Conservation (phyloP, 1,140 invertebrate genomes). For the Orchesella cincta region DNA sequence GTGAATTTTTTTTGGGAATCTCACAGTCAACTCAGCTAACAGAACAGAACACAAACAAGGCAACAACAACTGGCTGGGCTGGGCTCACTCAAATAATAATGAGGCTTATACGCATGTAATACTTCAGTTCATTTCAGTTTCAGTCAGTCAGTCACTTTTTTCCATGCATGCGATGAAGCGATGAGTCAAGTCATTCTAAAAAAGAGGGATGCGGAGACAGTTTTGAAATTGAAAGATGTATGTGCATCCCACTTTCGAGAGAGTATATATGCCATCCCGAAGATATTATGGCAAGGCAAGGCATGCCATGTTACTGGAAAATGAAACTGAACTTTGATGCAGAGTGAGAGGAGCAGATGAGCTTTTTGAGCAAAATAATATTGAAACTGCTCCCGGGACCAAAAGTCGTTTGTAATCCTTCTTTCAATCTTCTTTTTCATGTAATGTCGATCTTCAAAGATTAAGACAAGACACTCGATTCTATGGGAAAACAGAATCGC, state of each 20-base stretch:
- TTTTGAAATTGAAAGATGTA: slow-evolving; percentile 12
- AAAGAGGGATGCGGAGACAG: not conserved
- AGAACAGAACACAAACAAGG: not conserved
- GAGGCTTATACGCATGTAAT: slow-evolving; percentile 2
- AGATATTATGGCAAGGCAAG: not conserved
- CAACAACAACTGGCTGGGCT: not conserved
- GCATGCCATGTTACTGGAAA: not conserved
- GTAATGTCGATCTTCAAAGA: too few relatives aligned
- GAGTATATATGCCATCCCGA: too few relatives aligned
- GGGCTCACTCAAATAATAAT: not conserved
- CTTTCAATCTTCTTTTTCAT: not conserved
- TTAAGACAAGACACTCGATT: too few relatives aligned
- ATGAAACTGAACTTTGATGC: not conserved
- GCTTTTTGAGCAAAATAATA: not conserved
- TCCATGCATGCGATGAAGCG: not conserved
- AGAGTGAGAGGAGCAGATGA: not conserved
- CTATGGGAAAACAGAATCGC: not conserved
- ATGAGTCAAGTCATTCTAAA: not conserved
- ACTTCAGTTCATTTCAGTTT: slow-evolving; percentile 9
- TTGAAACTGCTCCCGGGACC: not conserved
- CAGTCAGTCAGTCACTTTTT: slow-evolving; percentile 2
- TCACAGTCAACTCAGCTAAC: not conserved
- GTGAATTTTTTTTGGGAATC: not conserved
- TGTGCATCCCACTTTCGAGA: not conserved
- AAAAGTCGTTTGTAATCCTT: not conserved